phyloP scores from a whole-genome alignment of 1,140 invertebrate species.

The Drosophila sp. region DNA sequence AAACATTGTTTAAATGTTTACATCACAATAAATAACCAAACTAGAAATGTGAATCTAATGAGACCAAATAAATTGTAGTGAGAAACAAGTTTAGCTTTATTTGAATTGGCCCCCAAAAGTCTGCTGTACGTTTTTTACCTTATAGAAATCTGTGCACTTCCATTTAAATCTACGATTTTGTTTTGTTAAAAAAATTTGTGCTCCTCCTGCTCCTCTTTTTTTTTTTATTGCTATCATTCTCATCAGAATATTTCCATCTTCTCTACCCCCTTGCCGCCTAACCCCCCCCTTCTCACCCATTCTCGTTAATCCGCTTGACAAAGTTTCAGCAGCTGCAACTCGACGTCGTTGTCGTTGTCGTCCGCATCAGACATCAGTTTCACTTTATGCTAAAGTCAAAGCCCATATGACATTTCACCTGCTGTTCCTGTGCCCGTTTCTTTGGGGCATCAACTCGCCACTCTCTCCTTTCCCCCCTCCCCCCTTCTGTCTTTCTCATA shows the following conservation, averaged over 20 bases:
- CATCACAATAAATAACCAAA: background rate
- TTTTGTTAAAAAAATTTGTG: too few species aligned
- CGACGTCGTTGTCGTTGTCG: background rate
- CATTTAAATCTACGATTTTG: too few species aligned
- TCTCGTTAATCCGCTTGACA: constrained; percentile 14
- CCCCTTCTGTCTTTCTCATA: background rate
- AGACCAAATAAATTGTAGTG: background rate
- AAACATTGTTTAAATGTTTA: constrained; percentile 61
- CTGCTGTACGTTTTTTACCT: too few species aligned
- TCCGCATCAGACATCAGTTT: constrained; percentile 26
- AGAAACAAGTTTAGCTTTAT: too few species aligned
- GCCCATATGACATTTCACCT: constrained; percentile 59
- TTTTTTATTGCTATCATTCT: background rate
- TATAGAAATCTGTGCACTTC: too few species aligned
- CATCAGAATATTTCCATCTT: constrained; percentile 2
- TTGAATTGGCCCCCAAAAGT: too few species aligned
- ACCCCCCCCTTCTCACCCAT: background rate
- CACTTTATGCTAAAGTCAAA: constrained; percentile 47
- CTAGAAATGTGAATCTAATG: background rate
- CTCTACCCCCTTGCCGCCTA: background rate
- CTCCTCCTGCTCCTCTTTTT: too few species aligned
- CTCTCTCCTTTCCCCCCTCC: background rate
- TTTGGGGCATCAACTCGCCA: constrained; percentile 10
- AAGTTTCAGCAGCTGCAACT: constrained; percentile 23
- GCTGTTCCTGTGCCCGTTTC: constrained; percentile 46